Evolutionary conservation across 2,113 vertebrate species (phyloP).

Genomic region (Calyptommatus sinebrachiatus): DNA sequence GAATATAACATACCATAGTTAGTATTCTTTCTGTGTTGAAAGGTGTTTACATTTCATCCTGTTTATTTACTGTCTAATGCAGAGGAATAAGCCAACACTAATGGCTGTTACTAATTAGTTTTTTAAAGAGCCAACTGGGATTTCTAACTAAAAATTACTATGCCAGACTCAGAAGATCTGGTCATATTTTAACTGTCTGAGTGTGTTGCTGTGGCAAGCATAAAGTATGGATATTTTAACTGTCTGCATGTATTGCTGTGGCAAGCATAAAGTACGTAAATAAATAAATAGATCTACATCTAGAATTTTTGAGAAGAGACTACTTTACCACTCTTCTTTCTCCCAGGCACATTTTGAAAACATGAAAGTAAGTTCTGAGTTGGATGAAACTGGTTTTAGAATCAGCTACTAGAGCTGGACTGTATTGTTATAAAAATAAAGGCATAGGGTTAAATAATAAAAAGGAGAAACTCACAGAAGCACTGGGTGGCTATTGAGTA

Average conservation of each 20-base stretch:
- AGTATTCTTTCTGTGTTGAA: background rate
- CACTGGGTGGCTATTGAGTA: background rate
- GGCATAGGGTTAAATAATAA: background rate
- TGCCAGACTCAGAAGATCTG: slow-evolving; percentile 47
- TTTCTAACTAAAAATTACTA: slow-evolving; percentile 56
- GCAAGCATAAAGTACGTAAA: slow-evolving; percentile 19
- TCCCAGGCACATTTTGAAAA: background rate
- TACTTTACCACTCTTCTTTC: background rate
- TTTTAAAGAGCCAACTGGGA: slow-evolving; percentile 58
- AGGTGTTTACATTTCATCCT: slow-evolving; percentile 30
- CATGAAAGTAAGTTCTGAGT: slow-evolving; percentile 4
- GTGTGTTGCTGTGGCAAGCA: slow-evolving; percentile 46
- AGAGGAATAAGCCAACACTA: slow-evolving; percentile 38
- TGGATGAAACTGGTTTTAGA: background rate
- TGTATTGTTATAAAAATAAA: background rate
- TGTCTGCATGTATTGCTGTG: slow-evolving; percentile 45
- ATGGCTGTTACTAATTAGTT: slow-evolving; percentile 57
- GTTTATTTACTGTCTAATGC: slow-evolving; percentile 34
- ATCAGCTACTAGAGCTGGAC: background rate
- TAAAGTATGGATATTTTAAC: slow-evolving; percentile 50
- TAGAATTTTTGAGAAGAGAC: slow-evolving; percentile 28
- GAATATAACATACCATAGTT: background rate
- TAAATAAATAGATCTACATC: background rate
- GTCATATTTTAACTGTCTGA: slow-evolving; percentile 51
- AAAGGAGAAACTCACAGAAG: background rate